These are phyloP conservation scores for Lasiurus borealis DNA, from an alignment of 2,113 vertebrate genomes.

Conservation along the genomic window DNA sequence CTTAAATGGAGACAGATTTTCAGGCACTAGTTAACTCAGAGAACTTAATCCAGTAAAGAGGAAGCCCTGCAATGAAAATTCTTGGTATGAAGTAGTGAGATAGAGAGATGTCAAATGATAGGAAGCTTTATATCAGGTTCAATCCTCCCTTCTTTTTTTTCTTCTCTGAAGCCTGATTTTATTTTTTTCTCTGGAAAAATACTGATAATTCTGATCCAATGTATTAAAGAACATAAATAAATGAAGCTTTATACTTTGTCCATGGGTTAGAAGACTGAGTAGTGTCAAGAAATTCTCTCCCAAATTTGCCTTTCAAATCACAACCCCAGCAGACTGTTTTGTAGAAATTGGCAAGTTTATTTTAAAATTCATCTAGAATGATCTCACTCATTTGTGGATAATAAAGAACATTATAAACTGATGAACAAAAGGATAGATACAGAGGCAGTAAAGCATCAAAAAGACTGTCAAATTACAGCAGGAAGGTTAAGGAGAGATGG, in stretches of 20 bases:
- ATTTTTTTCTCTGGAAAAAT: background rate
- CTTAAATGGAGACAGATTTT: background rate
- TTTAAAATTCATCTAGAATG: conserved; percentile 25
- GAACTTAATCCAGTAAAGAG: background rate
- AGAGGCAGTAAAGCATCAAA: too few relatives aligned
- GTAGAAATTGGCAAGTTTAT: background rate
- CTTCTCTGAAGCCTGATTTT: background rate
- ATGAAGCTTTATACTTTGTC: background rate
- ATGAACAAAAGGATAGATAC: too few relatives aligned
- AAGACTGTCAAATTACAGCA: too few relatives aligned
- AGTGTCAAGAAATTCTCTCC: background rate
- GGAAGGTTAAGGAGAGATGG: too few relatives aligned
- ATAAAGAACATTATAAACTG: too few relatives aligned
- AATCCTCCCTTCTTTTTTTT: background rate
- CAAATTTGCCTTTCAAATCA: background rate
- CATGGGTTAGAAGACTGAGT: background rate
- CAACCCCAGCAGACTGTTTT: background rate
- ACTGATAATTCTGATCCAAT: background rate
- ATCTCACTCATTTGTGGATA: too few relatives aligned
- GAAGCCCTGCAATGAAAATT: background rate
- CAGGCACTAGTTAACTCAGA: background rate
- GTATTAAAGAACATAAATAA: background rate
- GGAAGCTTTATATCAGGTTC: background rate
- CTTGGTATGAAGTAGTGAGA: background rate
- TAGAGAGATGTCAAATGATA: background rate